Evolutionary conservation across 2,888 invertebrate genomes (phyloP), one percentile per base, ranked within the genome.

Genomic region (Sympetrum striolatum): DNA sequence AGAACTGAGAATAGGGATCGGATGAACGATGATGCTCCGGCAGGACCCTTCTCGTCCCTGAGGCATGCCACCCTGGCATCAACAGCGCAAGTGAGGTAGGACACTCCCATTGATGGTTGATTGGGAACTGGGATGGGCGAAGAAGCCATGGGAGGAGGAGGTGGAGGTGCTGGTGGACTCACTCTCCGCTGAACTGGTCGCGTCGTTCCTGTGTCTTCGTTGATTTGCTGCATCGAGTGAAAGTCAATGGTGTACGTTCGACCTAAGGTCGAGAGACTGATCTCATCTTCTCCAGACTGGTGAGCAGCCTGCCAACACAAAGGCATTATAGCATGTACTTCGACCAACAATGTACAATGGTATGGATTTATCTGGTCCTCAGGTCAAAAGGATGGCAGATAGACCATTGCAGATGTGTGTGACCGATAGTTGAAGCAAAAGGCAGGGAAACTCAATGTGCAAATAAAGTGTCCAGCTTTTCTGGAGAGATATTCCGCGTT

Each of bases 171-270:
- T 90, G 96, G 96, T 39, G 97, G 96, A 92, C 96, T 95, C 58
- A 96, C 95, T 92, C 96, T 95, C 80, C 98, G 96, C 94, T 98
- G 98, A 91, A 99, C 98, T 79, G 98, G 97, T 81, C 99, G 95
- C 60, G 98, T 97, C 48, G 98, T 98, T 91, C 99, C 99, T 0
- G 98, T 98, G 94, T 99, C 99, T 95, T 99, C 99, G 94, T 99
- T 99, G 92, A 99, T 98, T 95, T 99, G 99, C 94, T 98, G 98
- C 98, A 99, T 98, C 92, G 98, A 97, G 93, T 98, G 97, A 93
- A 99, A 97, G 95, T 99, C 99, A 92, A 99, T 97, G 0, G 98
- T 98, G 94, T 99, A 99, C 3, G 98, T 98, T 92, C 98, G 96
- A 90, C 98, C 98, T 93, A 98, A 95, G 90, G 98, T 98, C 91